Evolutionary conservation across 1,140 invertebrate genomes (phyloP).

Genomic region (Tenebrio molitor): DNA sequence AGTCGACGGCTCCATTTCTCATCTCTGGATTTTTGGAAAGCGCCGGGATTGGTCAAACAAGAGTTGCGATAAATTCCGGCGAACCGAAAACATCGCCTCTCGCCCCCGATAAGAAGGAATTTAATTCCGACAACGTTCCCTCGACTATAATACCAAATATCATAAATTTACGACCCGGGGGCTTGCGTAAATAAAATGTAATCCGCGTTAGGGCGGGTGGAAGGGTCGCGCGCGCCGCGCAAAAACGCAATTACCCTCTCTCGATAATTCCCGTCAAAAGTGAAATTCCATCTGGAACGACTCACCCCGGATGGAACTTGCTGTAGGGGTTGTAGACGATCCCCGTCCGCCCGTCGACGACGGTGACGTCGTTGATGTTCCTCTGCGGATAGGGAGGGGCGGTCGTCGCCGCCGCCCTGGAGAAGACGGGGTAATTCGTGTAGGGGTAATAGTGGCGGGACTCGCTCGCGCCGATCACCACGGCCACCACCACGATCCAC

Average conservation of each 20-base stretch:
- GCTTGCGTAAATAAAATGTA: background rate
- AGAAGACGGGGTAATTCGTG: background rate
- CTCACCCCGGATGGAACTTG: slow-evolving; percentile 58
- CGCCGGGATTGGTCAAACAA: no score
- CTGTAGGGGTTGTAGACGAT: slow-evolving; percentile 55
- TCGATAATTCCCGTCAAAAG: background rate
- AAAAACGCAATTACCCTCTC: background rate
- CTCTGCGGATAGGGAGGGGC: background rate
- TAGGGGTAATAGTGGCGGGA: slow-evolving; percentile 23
- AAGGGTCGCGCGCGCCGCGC: background rate
- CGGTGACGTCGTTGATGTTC: slow-evolving; percentile 20
- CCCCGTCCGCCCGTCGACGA: slow-evolving; percentile 47
- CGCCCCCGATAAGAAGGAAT: background rate
- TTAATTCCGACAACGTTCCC: background rate
- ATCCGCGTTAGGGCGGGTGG: background rate
- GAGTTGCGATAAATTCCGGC: no score
- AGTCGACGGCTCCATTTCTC: background rate
- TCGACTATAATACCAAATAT: background rate
- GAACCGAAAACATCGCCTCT: background rate
- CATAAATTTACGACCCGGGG: background rate
- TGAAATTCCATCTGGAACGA: background rate
- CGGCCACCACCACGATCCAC: background rate
- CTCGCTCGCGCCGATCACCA: slow-evolving; percentile 4
- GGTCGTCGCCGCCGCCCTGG: background rate
- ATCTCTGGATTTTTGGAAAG: background rate